Base-by-base conservation (phyloP, 2,888 invertebrate genomes). In the Chirona hameri region DNA sequence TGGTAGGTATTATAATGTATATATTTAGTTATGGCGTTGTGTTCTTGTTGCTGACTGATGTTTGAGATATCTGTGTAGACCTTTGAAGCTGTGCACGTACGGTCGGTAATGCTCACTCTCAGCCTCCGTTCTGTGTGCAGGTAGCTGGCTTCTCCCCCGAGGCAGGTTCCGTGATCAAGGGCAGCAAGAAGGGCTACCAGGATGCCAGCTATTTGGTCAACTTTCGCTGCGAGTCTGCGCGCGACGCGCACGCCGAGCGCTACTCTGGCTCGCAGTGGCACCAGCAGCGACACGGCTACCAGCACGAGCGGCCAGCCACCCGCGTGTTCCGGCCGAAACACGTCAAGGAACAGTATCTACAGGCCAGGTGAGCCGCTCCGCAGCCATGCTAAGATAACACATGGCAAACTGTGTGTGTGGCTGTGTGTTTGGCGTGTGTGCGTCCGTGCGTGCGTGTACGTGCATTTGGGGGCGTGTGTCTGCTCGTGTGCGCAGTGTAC, bases 261-360 rank as follows among this genome's bases (percentile, higher is more conserved):
- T 79, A 79, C 15, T 79, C 79, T 2, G 14, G 48, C 79, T n/a
- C 48, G 14, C 79, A 79, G 52, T 79, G 79, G 79, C 79, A 52
- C 39, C 79, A 21, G 52, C 79, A 52, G 52, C 79, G 79, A 0
- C 1, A 46, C 4, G 27, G 14, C 15, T 24, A 52, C 48, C n/a
- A 27, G 27, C 52, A 52, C 79, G 48, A 79, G 48, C n/a, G 52
- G 76, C 76, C 76, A 39, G 15, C 15, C 18, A 21, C 14, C 18
- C 79, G 79, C 52, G 14, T 79, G 24, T 79, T 52, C n/a, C 79
- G 79, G 12, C 79, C 79, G 4, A 39, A 46, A 39, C 52, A 95
- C 89, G 96, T 95, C 88, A 97, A 97, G 89, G 97, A 98, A 88
- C 93, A 96, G 87, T 98, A 95, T 89, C 89, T 98, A 84, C 95